Percentiles rank a stretch among this genome's conserved stretches.
Conservation (phyloP, 2,113 vertebrate species). For the Aegypius monachus region DNA sequence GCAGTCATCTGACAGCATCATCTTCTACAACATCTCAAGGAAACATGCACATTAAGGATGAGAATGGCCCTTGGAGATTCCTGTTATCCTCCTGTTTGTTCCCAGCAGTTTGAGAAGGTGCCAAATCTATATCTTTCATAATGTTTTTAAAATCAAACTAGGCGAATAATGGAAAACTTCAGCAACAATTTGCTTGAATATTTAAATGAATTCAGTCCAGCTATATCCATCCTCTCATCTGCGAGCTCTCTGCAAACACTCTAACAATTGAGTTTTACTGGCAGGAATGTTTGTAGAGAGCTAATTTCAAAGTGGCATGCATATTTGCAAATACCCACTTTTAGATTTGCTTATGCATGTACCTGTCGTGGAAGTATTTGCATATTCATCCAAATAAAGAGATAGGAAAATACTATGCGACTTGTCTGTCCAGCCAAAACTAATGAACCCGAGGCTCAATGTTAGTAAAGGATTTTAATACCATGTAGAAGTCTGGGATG, state of each 20-base stretch:
- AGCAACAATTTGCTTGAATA: not conserved
- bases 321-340: slow-evolving; percentile 41
- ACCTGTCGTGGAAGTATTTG: slow-evolving; percentile 22
- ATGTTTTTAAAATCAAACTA: not conserved
- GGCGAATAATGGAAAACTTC: not conserved
- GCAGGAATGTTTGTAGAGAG: slow-evolving; percentile 46
- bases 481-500: not conserved
- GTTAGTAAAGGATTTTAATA: not conserved
- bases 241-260: slow-evolving; percentile 49
- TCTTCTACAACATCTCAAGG: not conserved
- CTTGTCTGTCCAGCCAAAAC: not conserved
- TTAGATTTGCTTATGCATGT: slow-evolving; percentile 32
- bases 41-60: not conserved
- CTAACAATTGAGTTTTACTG: slow-evolving; percentile 14
- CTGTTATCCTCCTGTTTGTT: not conserved
- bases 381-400: slow-evolving; percentile 33
- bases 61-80: not conserved
- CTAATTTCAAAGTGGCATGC: slow-evolving; percentile 44
- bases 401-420: not conserved
- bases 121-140: not conserved
- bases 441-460: not conserved
- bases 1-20: not conserved
- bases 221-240: not conserved
- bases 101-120: not conserved
- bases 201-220: not conserved